Percentiles rank a stretch among this genome's conserved stretches.
Evolutionary conservation across 2,797 vertebrate species (phyloP).

Genomic region (Gymnodraco acuticeps): DNA sequence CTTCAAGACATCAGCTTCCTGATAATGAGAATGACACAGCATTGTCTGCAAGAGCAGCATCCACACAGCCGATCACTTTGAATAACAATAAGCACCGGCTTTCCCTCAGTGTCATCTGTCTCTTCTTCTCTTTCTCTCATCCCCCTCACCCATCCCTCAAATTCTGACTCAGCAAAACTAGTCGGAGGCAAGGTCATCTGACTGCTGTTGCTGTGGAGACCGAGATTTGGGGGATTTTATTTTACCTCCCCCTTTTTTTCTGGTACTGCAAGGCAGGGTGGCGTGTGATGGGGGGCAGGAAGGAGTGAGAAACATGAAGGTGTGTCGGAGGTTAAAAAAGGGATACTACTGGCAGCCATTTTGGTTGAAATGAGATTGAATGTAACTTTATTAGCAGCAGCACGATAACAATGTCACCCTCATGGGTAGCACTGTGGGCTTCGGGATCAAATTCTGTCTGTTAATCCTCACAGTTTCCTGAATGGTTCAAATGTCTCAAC

Average conservation of each 20-base stretch:
- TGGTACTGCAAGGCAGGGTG: slow-evolving; percentile 59
- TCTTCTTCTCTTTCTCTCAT: slow-evolving; percentile 33
- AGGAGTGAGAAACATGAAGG: slow-evolving; percentile 52
- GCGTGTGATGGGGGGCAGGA: slow-evolving; percentile 28
- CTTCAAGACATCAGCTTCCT: slow-evolving; percentile 27
- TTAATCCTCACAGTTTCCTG: slow-evolving; percentile 18
- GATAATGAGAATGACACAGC: slow-evolving; percentile 51
- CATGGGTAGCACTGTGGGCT: slow-evolving; percentile 15
- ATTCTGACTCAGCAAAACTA: slow-evolving; percentile 87
- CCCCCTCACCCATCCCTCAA: slow-evolving; percentile 70
- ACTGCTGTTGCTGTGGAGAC: slow-evolving; percentile 84
- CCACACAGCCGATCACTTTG: slow-evolving; percentile 31
- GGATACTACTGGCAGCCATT: slow-evolving; percentile 80
- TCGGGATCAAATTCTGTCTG: slow-evolving; percentile 34
- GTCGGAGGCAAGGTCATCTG: slow-evolving; percentile 84
- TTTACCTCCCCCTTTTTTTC: slow-evolving; percentile 45
- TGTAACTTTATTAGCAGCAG: slow-evolving; percentile 78
- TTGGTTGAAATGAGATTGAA: slow-evolving; percentile 71
- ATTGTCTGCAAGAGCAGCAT: slow-evolving; percentile 24
- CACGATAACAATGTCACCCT: slow-evolving; percentile 57
- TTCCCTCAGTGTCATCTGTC: slow-evolving; percentile 42
- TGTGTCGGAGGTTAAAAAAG: slow-evolving; percentile 76
- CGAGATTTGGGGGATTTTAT: slow-evolving; percentile 68
- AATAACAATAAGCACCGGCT: slow-evolving; percentile 34
- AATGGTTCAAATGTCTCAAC: background rate